phyloP scores from a whole-genome alignment of 2,888 invertebrate species.

The Callimorpha dominula region DNA sequence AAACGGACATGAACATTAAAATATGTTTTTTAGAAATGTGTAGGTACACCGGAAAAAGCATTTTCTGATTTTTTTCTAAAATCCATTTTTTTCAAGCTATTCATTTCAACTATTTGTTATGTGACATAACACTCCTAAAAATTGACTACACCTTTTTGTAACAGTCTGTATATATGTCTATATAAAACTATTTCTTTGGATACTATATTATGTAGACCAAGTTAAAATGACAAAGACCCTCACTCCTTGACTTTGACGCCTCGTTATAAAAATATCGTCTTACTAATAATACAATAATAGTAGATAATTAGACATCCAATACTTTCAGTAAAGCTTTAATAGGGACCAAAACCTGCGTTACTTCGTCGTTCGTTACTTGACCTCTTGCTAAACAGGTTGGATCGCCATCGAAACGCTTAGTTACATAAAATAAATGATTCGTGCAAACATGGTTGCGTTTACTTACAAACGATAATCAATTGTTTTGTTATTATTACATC shows the following conservation, averaged over 20 bases:
- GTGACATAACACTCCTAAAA: too few species aligned
- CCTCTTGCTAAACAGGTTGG: conserved; percentile 10
- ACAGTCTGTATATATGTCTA: too few species aligned
- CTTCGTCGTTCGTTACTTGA: conserved; percentile 4
- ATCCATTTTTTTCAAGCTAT: too few species aligned
- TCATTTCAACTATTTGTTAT: too few species aligned
- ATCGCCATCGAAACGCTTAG: conserved; percentile 5
- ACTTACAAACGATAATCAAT: conserved; percentile 3
- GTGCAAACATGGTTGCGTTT: conserved; percentile 8
- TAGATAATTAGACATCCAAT: neutral
- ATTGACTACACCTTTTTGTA: too few species aligned
- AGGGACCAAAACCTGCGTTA: neutral
- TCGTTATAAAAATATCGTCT: neutral
- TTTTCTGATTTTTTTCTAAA: too few species aligned
- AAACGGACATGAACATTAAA: too few species aligned
- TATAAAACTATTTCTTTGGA: neutral
- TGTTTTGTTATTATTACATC: conserved; percentile 6
- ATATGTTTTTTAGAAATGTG: too few species aligned
- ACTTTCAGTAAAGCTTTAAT: neutral
- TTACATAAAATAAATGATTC: conserved; percentile 15
- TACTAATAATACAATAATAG: neutral
- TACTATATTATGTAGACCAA: neutral
- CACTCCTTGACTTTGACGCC: neutral
- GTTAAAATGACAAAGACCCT: neutral
- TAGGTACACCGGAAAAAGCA: too few species aligned